Evolutionary conservation across 2,113 vertebrate species (phyloP).

Genomic region (Lutjanus erythropterus): DNA sequence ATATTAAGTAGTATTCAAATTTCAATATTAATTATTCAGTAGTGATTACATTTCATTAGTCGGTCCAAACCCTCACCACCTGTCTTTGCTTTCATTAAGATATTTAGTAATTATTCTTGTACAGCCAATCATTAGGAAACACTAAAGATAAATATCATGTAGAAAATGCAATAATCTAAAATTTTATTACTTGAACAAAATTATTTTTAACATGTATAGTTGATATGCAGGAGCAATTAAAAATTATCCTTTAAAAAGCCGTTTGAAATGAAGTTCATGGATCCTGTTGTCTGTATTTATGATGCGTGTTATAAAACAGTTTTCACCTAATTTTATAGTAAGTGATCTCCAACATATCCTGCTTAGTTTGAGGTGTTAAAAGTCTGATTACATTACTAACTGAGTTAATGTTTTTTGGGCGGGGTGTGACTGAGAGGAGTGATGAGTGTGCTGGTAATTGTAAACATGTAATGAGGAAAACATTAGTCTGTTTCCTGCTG

Average conservation of each 20-base stretch:
- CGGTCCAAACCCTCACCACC: background rate
- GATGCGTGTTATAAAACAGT: background rate
- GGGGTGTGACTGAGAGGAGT: slow-evolving; percentile 45
- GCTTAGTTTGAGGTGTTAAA: slow-evolving; percentile 61
- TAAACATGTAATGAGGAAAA: slow-evolving; percentile 74
- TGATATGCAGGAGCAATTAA: background rate
- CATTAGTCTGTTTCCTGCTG: slow-evolving; percentile 75
- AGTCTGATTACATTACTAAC: slow-evolving; percentile 48
- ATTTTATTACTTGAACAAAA: background rate
- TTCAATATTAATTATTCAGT: background rate
- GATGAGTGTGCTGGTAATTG: slow-evolving; percentile 74
- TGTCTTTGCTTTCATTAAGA: background rate
- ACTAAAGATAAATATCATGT: background rate
- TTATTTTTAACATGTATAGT: background rate
- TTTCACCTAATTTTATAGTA: slow-evolving; percentile 19
- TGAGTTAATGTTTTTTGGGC: slow-evolving; percentile 40
- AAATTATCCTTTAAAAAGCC: background rate
- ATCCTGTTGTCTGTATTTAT: slow-evolving; percentile 4
- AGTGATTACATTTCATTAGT: background rate
- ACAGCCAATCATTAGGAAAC: background rate
- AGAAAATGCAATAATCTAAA: background rate
- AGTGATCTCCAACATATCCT: background rate
- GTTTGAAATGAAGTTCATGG: background rate
- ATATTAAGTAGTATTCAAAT: background rate
- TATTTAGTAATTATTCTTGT: background rate